Conservation (phyloP, 2,113 vertebrate genomes). For the Rhynchomys soricoides region DNA sequence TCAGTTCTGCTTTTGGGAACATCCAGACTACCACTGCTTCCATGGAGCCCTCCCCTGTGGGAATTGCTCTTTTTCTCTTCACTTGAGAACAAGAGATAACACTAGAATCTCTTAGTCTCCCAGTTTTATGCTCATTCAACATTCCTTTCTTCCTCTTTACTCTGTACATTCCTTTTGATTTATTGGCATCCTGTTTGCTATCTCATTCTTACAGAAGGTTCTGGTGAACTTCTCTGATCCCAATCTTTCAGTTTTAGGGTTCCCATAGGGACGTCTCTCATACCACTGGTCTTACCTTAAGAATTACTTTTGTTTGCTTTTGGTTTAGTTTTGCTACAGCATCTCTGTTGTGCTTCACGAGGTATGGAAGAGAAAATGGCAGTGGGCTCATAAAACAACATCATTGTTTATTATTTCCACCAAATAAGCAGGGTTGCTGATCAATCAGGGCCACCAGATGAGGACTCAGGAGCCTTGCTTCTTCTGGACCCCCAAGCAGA, state of each 20-base stretch:
- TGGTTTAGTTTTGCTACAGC: not conserved
- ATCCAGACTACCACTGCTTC: not conserved
- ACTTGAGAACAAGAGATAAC: not conserved
- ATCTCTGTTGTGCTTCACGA: no score
- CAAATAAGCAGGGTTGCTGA: no score
- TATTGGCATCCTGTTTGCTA: not conserved
- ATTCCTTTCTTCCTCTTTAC: not conserved
- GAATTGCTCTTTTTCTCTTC: not conserved
- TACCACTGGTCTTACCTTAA: not conserved
- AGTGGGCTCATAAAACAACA: no score
- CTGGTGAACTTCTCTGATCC: not conserved
- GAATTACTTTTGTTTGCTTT: not conserved
- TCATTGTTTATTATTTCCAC: no score
- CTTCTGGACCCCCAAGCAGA: no score
- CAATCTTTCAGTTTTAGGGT: not conserved
- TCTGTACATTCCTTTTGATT: not conserved
- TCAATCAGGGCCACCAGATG: no score
- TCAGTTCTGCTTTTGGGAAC: conserved; percentile 19
- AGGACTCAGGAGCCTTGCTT: no score
- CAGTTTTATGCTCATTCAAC: not conserved
- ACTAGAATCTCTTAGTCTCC: not conserved
- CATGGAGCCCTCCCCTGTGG: not conserved
- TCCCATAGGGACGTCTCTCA: not conserved
- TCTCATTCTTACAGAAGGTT: conserved; percentile 1
- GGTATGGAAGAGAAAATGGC: no score